Percentiles rank a stretch among this genome's conserved stretches.
These are phyloP conservation scores for Oryzaephilus surinamensis DNA, from an alignment of 1,140 invertebrate species.

Conservation along the genomic window DNA sequence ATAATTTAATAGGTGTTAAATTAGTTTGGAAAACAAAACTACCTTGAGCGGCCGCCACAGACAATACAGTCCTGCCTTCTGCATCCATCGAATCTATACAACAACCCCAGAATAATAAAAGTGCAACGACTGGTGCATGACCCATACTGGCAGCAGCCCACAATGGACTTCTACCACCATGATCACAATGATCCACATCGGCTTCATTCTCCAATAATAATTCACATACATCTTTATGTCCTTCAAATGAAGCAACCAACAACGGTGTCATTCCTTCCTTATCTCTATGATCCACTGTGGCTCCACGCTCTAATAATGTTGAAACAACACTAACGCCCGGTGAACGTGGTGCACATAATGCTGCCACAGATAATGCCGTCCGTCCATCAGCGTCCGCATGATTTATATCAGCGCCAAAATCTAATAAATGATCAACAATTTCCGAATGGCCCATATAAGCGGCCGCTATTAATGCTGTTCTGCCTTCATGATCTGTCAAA, in stretches of 20 bases:
- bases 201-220: constrained; percentile 75
- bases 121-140: constrained; percentile 66
- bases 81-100: constrained; percentile 82
- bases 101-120: constrained; percentile 80
- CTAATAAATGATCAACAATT: constrained; percentile 75
- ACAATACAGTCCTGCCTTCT: constrained; percentile 81
- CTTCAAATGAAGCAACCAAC: constrained; percentile 89
- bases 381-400: constrained; percentile 83
- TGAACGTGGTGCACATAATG: constrained; percentile 79
- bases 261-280: constrained; percentile 88
- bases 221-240: constrained; percentile 79
- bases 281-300: constrained; percentile 78
- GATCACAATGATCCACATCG: constrained; percentile 75
- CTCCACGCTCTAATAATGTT: constrained; percentile 73
- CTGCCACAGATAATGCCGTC: constrained; percentile 84
- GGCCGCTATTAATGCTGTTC: constrained; percentile 83
- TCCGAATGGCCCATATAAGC: constrained; percentile 89
- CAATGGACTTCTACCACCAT: constrained; percentile 65
- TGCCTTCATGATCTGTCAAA: constrained; percentile 53
- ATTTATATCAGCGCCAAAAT: constrained; percentile 77
- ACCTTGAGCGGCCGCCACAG: constrained; percentile 81
- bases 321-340: constrained; percentile 60
- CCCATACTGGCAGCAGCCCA: constrained; percentile 81
- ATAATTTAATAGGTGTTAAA: not conserved
- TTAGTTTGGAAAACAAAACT: no score